phyloP scores from a whole-genome alignment of 2,888 invertebrate genomes.

The Lycia hirtaria region DNA sequence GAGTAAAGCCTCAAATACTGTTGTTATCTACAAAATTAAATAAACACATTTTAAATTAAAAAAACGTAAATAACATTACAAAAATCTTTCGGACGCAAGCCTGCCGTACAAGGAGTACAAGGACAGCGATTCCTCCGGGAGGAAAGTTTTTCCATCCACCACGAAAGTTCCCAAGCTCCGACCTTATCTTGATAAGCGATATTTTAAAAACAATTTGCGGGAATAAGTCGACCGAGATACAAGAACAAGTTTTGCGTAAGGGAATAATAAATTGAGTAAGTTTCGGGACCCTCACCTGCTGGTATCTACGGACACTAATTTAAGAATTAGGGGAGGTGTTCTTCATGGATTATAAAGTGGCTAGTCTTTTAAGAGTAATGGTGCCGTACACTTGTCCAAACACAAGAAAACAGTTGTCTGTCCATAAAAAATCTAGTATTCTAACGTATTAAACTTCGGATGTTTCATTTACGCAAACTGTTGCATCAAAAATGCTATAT shows the following conservation, averaged over 20 bases:
- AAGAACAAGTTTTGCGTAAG: conserved; percentile 46
- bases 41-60: background rate
- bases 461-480: too few species aligned
- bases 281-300: conserved; percentile 42
- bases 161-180: conserved; percentile 40
- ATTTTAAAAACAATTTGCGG: conserved; percentile 73
- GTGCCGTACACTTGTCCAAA: background rate
- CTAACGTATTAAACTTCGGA: too few species aligned
- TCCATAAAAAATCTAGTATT: too few species aligned
- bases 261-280: conserved; percentile 60
- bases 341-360: conserved; percentile 4
- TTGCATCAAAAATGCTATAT: too few species aligned
- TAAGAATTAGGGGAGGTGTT: conserved; percentile 21
- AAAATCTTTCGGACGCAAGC: background rate
- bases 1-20: too few species aligned
- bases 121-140: conserved; percentile 38
- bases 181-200: conserved; percentile 66
- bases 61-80: background rate
- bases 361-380: background rate
- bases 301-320: conserved; percentile 20
- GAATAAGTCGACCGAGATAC: conserved; percentile 48
- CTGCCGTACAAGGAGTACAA: background rate
- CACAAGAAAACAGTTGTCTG: background rate
- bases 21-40: too few species aligned
- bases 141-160: conserved; percentile 57